A percentile compares a stretch with the other conserved stretches of the same genome.
These are phyloP conservation scores for Epinephelus moara DNA, from an alignment of 2,113 vertebrate species.

Conservation along the genomic window DNA sequence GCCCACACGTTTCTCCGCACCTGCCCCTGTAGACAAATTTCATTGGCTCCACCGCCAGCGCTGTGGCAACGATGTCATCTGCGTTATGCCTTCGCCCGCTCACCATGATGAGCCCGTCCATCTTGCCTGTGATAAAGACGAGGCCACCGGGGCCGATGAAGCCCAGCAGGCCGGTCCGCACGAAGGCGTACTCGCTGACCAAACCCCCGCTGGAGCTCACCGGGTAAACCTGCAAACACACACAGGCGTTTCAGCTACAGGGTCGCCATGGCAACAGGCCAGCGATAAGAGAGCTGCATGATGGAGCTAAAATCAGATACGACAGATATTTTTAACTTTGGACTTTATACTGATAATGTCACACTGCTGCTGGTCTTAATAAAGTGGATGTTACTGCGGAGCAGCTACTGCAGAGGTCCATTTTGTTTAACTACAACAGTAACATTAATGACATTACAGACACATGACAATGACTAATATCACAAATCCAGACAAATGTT, in stretches of 20 bases:
- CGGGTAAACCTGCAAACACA: constrained; percentile 90
- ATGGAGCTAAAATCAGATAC: not conserved
- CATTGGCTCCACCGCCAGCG: constrained; percentile 98
- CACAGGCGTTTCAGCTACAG: not conserved
- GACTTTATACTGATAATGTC: not conserved
- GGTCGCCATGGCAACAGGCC: constrained; percentile 30
- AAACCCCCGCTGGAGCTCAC: constrained; percentile 92
- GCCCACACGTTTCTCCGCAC: constrained; percentile 76
- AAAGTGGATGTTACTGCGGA: not conserved
- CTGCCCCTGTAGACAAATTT: constrained; percentile 99
- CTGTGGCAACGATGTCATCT: constrained; percentile 98
- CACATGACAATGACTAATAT: not conserved
- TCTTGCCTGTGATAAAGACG: constrained; percentile 98
- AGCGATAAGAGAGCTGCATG: not conserved
- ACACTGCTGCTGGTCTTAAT: not conserved
- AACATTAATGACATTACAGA: not conserved
- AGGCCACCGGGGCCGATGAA: constrained; percentile 98
- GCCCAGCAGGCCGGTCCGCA: constrained; percentile 94
- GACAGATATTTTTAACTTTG: not conserved
- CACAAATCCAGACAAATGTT: not conserved
- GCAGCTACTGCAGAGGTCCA: not conserved
- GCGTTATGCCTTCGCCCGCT: constrained; percentile 97
- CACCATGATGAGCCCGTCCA: constrained; percentile 99
- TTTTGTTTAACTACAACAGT: too few species aligned
- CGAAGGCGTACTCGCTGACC: constrained; percentile 97